Conservation (phyloP, 2,888 invertebrate genomes). For the Eugnorisma glareosa region DNA sequence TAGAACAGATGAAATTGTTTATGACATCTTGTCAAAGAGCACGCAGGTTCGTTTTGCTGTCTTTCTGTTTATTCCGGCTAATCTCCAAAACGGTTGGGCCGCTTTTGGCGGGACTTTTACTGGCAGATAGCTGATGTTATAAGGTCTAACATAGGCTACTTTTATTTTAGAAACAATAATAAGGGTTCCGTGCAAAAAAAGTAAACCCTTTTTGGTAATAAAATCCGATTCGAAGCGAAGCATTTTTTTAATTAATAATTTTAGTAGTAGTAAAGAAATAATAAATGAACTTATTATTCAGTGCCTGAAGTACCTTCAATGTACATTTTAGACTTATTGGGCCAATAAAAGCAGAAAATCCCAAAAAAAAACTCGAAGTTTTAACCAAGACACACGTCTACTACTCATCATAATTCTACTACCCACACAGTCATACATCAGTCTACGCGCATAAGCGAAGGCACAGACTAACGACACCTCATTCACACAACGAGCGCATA, state of each 20-base stretch:
- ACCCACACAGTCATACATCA: neutral
- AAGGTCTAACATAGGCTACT: no score
- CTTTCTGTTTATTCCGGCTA: no score
- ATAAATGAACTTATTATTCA: neutral
- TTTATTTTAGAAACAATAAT: no score
- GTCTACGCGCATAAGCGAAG: slow-evolving; percentile 13
- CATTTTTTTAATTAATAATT: no score
- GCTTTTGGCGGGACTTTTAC: no score
- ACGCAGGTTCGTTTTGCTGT: no score
- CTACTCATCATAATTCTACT: slow-evolving; percentile 8
- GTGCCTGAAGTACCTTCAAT: neutral
- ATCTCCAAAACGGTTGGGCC: no score
- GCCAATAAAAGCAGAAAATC: neutral
- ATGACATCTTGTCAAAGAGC: neutral
- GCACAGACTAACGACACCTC: slow-evolving; percentile 45
- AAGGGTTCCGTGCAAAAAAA: no score
- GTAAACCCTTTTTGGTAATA: no score
- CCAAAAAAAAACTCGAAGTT: neutral
- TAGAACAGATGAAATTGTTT: neutral
- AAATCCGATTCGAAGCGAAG: no score
- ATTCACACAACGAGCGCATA: slow-evolving; percentile 50
- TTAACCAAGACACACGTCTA: neutral
- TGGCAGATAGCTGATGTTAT: no score
- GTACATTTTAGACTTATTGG: neutral
- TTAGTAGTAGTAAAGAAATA: no score